Evolutionary conservation across 2,113 vertebrate genomes (phyloP), one percentile per base, ranked within the genome.

Genomic region (Tamias sibiricus): DNA sequence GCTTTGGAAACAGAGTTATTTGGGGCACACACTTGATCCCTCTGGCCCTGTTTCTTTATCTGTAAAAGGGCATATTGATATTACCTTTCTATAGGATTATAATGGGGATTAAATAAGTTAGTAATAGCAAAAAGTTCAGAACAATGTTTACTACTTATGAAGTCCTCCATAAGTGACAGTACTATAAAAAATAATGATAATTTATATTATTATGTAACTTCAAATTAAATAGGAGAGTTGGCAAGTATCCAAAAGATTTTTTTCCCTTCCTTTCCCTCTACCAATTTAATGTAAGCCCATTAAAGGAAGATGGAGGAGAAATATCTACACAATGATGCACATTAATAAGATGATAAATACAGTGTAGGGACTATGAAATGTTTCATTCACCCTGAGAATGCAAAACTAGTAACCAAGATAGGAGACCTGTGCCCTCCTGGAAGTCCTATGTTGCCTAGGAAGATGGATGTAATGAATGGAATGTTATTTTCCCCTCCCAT

Each of bases 261-360:
- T n/a, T n/a, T n/a, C 0, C 17, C 14, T 37, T 1, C 35, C 14
- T 1, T 14, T 64, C 6, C 17, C 82, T 30, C 7, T 2, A 40
- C 2, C 64, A 83, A 35, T 44, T 66, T 4, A 14, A 49, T 66
- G 35, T 24, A 66, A 54, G 68, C 32, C 49, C 44, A 8, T 62
- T 10, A 54, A 66, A 87, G 44, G 86, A 90, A 28, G 84, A 52
- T 37, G 13, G 64, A 94, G 30, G 42, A 42, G 84, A 49, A 22
- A 4, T 69, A 37, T 83, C 19, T 57, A 26, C n/a, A 68, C n/a
- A 52, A 20, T 3, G 16, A 35, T 84, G 82, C 2, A 12, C 8
- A 49, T 3, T 71, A 5, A 35, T n/a, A 37, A 83, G 72, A 32
- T 37, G 83, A 52, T 44, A 72, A 84, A 49, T 26, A 19, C 1